Conservation (phyloP, 2,888 invertebrate genomes). For the Lymantria monacha region DNA sequence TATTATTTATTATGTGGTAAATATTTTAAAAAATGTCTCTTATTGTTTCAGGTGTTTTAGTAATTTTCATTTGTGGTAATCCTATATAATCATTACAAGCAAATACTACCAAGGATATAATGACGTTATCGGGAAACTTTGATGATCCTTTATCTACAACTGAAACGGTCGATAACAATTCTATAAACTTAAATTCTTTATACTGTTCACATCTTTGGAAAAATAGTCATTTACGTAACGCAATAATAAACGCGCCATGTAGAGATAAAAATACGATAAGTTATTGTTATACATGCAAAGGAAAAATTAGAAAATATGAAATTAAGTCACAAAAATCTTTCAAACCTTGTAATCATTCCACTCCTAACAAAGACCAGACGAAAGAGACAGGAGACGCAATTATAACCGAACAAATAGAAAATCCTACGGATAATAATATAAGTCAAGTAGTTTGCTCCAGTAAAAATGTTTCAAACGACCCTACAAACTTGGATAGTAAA, state of each 20-base stretch:
- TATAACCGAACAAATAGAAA: conserved; percentile 29
- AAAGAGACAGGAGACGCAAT: conserved; percentile 25
- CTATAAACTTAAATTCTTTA: conserved; percentile 62
- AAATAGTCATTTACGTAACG: conserved; percentile 59
- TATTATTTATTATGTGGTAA: no score
- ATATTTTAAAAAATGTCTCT: not conserved
- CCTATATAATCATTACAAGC: conserved; percentile 12
- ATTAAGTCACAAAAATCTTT: conserved; percentile 56
- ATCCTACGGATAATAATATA: conserved; percentile 33
- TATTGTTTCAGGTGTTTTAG: conserved; percentile 40
- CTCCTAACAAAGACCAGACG: conserved; percentile 52
- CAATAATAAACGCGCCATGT: conserved; percentile 51
- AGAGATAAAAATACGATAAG: conserved; percentile 55
- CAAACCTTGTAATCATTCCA: conserved; percentile 65
- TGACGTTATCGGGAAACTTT: conserved; percentile 56
- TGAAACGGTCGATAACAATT: conserved; percentile 40
- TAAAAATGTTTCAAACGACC: conserved; percentile 36
- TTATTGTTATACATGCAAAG: conserved; percentile 69
- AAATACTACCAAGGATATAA: conserved; percentile 30
- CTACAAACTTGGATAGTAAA: conserved; percentile 38
- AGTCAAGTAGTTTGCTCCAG: conserved; percentile 35
- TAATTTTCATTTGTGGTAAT: conserved; percentile 5
- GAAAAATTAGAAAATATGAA: conserved; percentile 75
- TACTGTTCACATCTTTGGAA: conserved; percentile 73
- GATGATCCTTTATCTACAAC: conserved; percentile 46